A percentile compares a stretch with the other conserved stretches of the same genome.
These are phyloP conservation scores for Hucho hucho DNA, from an alignment of 2,113 vertebrate genomes.

Conservation along the genomic window DNA sequence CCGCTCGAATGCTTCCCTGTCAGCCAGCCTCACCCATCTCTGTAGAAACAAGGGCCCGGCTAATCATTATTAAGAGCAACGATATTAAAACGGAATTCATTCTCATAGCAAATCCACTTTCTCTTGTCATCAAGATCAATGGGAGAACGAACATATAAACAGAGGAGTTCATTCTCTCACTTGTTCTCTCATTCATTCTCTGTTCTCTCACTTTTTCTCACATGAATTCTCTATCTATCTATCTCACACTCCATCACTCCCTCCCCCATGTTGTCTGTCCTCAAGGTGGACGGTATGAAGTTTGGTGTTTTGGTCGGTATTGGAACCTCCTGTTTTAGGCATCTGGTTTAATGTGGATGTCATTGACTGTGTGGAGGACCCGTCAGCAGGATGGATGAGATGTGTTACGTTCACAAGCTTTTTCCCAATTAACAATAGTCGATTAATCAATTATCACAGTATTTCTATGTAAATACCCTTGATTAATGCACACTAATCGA, in stretches of 20 bases:
- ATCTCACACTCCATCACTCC: neutral
- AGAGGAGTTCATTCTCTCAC: neutral
- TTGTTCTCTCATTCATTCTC: neutral
- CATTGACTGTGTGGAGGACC: slow-evolving; percentile 29
- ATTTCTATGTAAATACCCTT: slow-evolving; percentile 53
- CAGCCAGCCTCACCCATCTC: neutral
- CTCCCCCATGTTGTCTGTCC: neutral
- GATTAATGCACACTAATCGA: slow-evolving; percentile 59
- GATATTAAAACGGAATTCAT: slow-evolving; percentile 56
- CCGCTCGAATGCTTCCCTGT: slow-evolving; percentile 29
- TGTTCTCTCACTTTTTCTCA: neutral
- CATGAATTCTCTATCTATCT: too few species aligned
- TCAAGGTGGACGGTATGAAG: too few species aligned
- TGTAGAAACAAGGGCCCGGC: slow-evolving; percentile 20
- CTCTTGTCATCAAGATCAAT: slow-evolving; percentile 20
- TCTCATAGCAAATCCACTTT: slow-evolving; percentile 21
- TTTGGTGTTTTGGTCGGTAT: too few species aligned
- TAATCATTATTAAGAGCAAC: slow-evolving; percentile 36
- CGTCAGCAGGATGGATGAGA: too few species aligned
- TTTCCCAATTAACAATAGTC: slow-evolving; percentile 43
- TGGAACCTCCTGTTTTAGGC: too few species aligned
- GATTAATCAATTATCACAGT: slow-evolving; percentile 35
- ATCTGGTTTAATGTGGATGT: slow-evolving; percentile 21
- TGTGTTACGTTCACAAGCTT: too few species aligned
- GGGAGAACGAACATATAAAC: slow-evolving; percentile 24